Base-by-base conservation (phyloP, 1,140 invertebrate species). In the Euwallacea fornicatus region DNA sequence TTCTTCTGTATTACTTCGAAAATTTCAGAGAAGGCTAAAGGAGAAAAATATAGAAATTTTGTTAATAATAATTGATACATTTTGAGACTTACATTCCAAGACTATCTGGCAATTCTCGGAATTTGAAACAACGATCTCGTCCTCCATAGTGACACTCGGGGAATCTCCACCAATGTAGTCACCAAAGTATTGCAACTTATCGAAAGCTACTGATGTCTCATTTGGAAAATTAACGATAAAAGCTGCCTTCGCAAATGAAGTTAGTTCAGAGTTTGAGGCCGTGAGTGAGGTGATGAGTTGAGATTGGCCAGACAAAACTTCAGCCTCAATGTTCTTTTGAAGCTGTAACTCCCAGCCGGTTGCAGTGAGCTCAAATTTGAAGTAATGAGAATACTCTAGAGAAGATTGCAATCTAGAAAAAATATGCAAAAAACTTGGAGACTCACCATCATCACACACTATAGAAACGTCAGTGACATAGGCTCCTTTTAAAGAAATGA, bases 151-250 rank as follows among this genome's bases (percentile, higher is more conserved):
- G 9, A 69, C 44, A 42, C n/a, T 11, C 8, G 21, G 11, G 6
- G 6, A 21, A 8, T 56, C 13, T n/a, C 59, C 43, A 42, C 46
- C 42, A 7, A 69, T 15, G 53, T 69, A 69, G 55, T 60, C 41
- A 21, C 54, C 66, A 50, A 7, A 46, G n/a, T 61, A 69, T 11
- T 61, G 66, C 2, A 46, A 15, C 11, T 61, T 21, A 10, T 7
- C 2, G 42, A 69, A 69, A n/a, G 43, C 47, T 58, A 47, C 42
- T n/a, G 50, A 41, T 10, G n/a, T 50, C 54, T 60, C 61, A 42
- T 60, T 54, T 43, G 72, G 72, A 21, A 74, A 55, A 42, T 74
- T 66, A 9, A 74, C 16, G 44, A 71, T 47, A 10, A 74, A 58
- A 0, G 60, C 54, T 50, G 68, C 64, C 58, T 54, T 58, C 33